A percentile compares a stretch with the other conserved stretches of the same genome.
These are phyloP conservation scores for Blastomussa wellsi DNA, from an alignment of 92 coral and sea anemone genomes.

Conservation along the genomic window DNA sequence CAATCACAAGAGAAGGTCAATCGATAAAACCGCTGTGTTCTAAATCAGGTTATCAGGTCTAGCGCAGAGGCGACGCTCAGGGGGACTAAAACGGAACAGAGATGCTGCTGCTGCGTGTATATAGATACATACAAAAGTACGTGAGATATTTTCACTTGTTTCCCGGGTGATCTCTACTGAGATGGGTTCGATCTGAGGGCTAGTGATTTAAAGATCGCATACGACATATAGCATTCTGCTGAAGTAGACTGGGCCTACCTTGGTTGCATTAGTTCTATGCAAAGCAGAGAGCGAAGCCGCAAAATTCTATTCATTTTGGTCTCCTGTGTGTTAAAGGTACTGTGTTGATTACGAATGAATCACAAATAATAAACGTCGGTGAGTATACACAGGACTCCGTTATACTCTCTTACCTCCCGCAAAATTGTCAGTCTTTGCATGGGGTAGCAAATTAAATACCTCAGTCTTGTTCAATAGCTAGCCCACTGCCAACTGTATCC, in stretches of 20 bases:
- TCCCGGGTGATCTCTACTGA: neutral
- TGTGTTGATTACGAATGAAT: constrained; percentile 23
- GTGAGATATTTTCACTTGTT: neutral
- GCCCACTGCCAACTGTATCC: constrained; percentile 1
- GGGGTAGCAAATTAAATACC: constrained; percentile 66
- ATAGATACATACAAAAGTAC: too few relatives aligned
- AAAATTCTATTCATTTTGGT: constrained; percentile 18
- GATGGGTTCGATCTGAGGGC: neutral
- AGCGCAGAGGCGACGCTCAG: neutral
- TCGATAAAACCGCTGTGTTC: neutral
- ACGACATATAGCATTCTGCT: neutral
- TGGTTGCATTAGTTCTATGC: neutral
- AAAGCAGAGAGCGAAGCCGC: constrained; percentile 9
- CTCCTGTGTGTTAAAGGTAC: constrained; percentile 5
- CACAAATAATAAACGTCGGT: constrained; percentile 12
- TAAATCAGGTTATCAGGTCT: neutral
- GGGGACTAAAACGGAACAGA: neutral
- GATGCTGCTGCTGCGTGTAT: neutral
- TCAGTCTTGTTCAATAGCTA: neutral
- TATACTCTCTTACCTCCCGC: constrained; percentile 58
- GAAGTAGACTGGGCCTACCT: neutral
- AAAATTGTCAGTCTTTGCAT: constrained; percentile 70
- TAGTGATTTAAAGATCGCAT: neutral
- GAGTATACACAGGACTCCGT: constrained; percentile 20
- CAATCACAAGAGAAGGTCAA: neutral